Base-by-base conservation (phyloP, 1,140 invertebrate genomes). In the Drosophila burlai region DNA sequence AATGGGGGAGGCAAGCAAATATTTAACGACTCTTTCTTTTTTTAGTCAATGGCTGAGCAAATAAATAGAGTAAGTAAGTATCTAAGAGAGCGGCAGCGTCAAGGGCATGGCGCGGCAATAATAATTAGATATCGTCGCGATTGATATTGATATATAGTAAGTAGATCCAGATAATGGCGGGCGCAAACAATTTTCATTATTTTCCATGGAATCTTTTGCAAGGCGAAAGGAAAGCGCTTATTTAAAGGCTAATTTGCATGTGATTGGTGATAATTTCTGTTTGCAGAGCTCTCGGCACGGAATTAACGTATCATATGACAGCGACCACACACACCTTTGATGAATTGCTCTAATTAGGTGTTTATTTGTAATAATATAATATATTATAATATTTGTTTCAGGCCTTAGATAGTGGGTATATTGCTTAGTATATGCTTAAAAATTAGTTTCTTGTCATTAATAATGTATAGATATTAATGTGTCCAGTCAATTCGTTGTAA, bases 251-350 rank as follows among this genome's bases (percentile, higher is more conserved):
- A 78, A 69, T 77, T 80, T 65, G 67, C 65, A 74, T 61, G 47
- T 83, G 80, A 87, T 79, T 78, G 64, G 75, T 78, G 75, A 62
- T 78, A 86, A 86, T 87, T 87, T 72, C 60, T 65, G 55, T 72
- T 64, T 59, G 58, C 60, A 66, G 75, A 80, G 80, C 75, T 54
- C 45, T 40, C 36, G 15, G 34, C 46, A 43, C 38, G 54, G 42
- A 29, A 61, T 80, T 65, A 50, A 29, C 47, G 49, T 58, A 81
- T 89, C 84, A 87, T 83, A 87, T 87, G 81, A 87, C 76, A 74
- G 54, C 5, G 26, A 52, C 16, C 26, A 18, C 52, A 42, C 62
- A 57, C 36, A 59, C 38, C 24, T 13, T 24, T 71, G 67, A 72
- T 72, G 55, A 72, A 59, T 66, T 76, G 65, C 34, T 46, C 54